These are phyloP conservation scores for Musca vetustissima DNA, from an alignment of 1,140 invertebrate species.

Conservation along the genomic window DNA sequence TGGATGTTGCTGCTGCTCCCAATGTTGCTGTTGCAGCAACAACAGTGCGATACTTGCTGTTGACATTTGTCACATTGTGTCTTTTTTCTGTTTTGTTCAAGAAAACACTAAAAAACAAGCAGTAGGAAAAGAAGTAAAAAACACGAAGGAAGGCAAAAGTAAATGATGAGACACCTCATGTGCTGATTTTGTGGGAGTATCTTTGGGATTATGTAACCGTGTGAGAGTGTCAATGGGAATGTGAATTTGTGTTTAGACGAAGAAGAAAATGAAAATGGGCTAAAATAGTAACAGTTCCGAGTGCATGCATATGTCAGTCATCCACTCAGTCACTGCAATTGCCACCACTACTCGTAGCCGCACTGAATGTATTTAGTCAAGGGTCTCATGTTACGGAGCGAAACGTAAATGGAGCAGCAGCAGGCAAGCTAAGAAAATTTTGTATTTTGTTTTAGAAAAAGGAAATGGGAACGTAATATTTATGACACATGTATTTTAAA, in stretches of 20 bases:
- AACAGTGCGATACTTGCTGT: not conserved
- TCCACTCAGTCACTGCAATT: too few species aligned
- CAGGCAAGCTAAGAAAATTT: not conserved
- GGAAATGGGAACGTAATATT: too few species aligned
- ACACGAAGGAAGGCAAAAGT: not conserved
- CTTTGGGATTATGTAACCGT: too few species aligned
- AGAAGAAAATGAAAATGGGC: too few species aligned
- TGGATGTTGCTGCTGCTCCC: not conserved
- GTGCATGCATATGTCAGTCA: constrained; percentile 1
- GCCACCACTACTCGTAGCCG: not conserved
- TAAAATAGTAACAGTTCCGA: too few species aligned
- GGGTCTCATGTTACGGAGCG: constrained; percentile 2
- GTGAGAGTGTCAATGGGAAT: too few species aligned
- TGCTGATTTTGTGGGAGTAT: not conserved
- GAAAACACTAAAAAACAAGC: not conserved
- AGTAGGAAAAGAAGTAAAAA: not conserved
- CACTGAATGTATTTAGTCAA: not conserved
- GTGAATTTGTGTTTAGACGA: too few species aligned
- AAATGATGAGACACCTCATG: constrained; percentile 3
- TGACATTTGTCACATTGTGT: constrained; percentile 11
- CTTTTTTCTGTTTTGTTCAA: too few species aligned
- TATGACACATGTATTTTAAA: too few species aligned
- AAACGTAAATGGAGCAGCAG: constrained; percentile 3
- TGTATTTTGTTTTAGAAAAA: too few species aligned
- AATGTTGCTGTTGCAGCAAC: not conserved